Conservation (phyloP, 1,140 invertebrate genomes). For the Zaprionus taronus region DNA sequence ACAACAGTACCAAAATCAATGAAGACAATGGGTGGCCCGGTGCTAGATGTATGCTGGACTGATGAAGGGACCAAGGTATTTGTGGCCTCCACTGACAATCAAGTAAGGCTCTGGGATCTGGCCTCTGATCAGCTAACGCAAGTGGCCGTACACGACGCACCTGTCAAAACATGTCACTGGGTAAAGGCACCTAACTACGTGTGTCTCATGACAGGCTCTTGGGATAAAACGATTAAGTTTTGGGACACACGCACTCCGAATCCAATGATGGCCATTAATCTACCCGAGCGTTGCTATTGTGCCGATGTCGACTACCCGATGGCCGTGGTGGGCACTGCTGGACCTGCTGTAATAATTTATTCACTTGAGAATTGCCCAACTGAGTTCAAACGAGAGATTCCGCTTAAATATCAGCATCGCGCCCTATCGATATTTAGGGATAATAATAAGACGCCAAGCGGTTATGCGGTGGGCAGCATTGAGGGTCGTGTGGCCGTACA, state of each 20-base stretch:
- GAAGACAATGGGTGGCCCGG: slow-evolving; percentile 96
- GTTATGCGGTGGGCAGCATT: slow-evolving; percentile 96
- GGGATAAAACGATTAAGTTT: slow-evolving; percentile 99
- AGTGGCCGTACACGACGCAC: slow-evolving; percentile 97
- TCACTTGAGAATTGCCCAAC: slow-evolving; percentile 96
- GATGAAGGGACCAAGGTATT: slow-evolving; percentile 99
- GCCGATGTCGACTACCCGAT: slow-evolving; percentile 99
- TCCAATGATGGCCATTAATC: slow-evolving; percentile 94
- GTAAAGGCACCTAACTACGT: slow-evolving; percentile 97
- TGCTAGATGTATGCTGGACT: slow-evolving; percentile 98
- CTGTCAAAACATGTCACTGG: slow-evolving; percentile 98
- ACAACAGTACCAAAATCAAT: slow-evolving; percentile 98
- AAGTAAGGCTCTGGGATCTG: slow-evolving; percentile 99
- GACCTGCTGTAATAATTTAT: slow-evolving; percentile 95
- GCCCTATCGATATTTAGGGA: slow-evolving; percentile 97
- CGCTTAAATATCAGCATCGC: slow-evolving; percentile 97
- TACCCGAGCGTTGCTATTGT: slow-evolving; percentile 98
- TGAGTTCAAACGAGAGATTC: slow-evolving; percentile 97
- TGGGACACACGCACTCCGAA: slow-evolving; percentile 97
- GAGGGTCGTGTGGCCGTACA: slow-evolving; percentile 98
- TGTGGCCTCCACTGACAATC: slow-evolving; percentile 98
- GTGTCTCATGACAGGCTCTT: slow-evolving; percentile 99
- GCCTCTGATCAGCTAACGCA: slow-evolving; percentile 97
- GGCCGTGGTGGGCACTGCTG: slow-evolving; percentile 98
- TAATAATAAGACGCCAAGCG: slow-evolving; percentile 89